These are phyloP conservation scores for Bombus soroeensis DNA, from an alignment of 1,140 invertebrate genomes.

Conservation along the genomic window DNA sequence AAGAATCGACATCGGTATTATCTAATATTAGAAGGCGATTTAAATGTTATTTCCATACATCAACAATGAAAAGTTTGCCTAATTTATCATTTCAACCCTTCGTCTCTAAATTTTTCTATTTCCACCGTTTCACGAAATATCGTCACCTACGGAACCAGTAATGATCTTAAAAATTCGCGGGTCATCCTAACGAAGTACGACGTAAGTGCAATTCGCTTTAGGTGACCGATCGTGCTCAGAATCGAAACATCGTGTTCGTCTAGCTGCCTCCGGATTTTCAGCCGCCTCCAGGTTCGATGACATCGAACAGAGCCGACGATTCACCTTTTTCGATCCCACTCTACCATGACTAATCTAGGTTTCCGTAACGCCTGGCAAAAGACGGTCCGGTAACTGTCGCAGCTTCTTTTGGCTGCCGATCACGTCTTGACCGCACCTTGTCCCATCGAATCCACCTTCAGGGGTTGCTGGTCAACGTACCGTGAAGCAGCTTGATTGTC, in stretches of 20 bases:
- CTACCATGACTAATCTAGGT: conserved; percentile 74
- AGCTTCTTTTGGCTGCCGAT: conserved; percentile 77
- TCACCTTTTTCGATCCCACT: conserved; percentile 49
- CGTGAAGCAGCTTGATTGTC: conserved; percentile 80
- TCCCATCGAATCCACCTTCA: conserved; percentile 51
- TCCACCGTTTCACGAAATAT: neutral
- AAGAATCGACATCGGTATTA: no score
- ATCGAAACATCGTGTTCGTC: conserved; percentile 27
- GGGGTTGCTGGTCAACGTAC: conserved; percentile 68
- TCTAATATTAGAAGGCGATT: neutral
- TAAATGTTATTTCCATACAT: neutral
- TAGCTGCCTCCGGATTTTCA: conserved; percentile 47
- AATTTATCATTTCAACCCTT: neutral
- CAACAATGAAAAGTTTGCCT: neutral
- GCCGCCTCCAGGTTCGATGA: conserved; percentile 26
- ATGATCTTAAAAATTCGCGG: conserved; percentile 43
- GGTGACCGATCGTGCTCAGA: conserved; percentile 62
- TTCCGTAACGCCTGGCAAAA: conserved; percentile 66
- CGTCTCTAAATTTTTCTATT: neutral
- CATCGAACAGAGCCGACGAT: conserved; percentile 35
- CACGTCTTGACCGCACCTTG: conserved; percentile 79
- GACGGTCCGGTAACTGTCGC: conserved; percentile 76
- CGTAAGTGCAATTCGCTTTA: conserved; percentile 63
- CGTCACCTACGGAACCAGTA: neutral
- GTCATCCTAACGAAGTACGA: conserved; percentile 60